Evolutionary conservation across 53 echinoderm and acorn worm genomes (phyloP), one percentile per base, ranked within the genome.

Genomic region (Holothuria leucospilota): DNA sequence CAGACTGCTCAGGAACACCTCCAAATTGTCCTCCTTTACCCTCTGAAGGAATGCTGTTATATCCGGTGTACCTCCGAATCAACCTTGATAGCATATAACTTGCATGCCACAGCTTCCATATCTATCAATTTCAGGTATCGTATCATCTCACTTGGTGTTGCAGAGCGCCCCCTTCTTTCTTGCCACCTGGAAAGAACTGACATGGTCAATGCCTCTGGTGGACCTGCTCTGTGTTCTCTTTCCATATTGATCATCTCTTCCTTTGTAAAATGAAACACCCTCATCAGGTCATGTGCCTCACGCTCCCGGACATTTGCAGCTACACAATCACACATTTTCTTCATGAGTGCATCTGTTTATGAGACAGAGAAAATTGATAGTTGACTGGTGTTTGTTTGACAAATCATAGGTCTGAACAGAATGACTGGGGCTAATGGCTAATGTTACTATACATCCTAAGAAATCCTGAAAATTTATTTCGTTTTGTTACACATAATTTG

Each of bases 271-370:
- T 90, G 95, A 52, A 98, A 95, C 66, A 94, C 98, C 12, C 98
- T 89, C 98, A 98, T 98, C 85, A 98, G 86, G 61, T 98, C 95
- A 20, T 95, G 95, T 13, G 91, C 88, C 64, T 98, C 95, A 12
- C 95, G 79, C 59, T 98, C 95, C 26, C 94, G 93, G 78, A 98
- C 65, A 51, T 98, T 98, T 34, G 88, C 92, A 0, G 98, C 93
- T 0, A 95, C 95, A 49, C 95, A 93, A 28, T 86, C 82, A 69
- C 95, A 95, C 98, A 98, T 98, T 71, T 81, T 88, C 61, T 75
- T 69, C 65, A 98, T 71, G 29, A 98, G 88, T 23, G 88, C 92
- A 78, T 84, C 98, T 98, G 88, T 4, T 56, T 18, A 4, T 16
- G 18, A 49, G 49, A 56, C 85, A 75, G 69, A 72, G 51, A 84